phyloP scores from a whole-genome alignment of 2,888 invertebrate genomes.

The Hermaeophaga mercurialis region DNA sequence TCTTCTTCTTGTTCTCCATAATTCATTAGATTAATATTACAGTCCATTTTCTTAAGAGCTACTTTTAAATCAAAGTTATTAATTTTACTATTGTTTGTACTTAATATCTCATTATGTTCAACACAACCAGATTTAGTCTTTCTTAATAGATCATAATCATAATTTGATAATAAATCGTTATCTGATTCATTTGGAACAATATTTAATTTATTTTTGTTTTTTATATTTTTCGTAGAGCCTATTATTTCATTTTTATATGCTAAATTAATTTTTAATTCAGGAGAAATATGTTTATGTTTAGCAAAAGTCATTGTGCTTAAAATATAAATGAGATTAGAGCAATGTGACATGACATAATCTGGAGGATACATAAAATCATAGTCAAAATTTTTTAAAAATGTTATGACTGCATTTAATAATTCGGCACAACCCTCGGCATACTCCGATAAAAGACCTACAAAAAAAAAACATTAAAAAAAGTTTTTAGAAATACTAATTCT shows the following conservation, averaged over 20 bases:
- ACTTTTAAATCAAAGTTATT: conserved; percentile 1
- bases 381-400: conserved; percentile 27
- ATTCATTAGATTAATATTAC: conserved; percentile 7
- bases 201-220: too few relatives aligned
- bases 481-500: too few relatives aligned
- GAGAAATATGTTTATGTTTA: background rate
- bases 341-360: conserved; percentile 7
- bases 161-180: too few relatives aligned
- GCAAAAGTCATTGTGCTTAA: conserved; percentile 26
- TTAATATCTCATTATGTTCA: background rate
- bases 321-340: conserved; percentile 23
- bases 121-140: background rate
- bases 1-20: conserved; percentile 2
- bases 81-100: conserved; percentile 1
- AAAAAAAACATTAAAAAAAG: too few relatives aligned
- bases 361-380: conserved; percentile 25
- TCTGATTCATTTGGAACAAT: too few relatives aligned
- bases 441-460: conserved; percentile 25
- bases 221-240: too few relatives aligned
- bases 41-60: conserved; percentile 4
- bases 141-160: background rate
- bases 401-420: conserved; percentile 22
- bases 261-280: too few relatives aligned
- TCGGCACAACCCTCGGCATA: conserved; percentile 23
- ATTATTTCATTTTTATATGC: too few relatives aligned